Base-by-base conservation (phyloP, 2,797 vertebrate genomes). In the Lepus townsendii region DNA sequence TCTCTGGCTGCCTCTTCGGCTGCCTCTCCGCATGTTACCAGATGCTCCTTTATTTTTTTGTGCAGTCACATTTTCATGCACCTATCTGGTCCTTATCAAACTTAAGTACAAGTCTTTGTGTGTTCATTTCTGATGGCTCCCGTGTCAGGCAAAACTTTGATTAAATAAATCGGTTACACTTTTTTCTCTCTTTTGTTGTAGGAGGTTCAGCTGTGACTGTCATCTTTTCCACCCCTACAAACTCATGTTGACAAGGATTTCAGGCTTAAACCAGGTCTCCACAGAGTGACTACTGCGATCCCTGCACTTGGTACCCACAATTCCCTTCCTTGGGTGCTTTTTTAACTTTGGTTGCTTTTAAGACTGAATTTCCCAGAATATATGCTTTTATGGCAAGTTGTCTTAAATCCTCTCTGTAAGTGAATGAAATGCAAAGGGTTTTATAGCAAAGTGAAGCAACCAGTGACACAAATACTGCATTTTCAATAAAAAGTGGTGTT, bases 341-440 rank as follows among this genome's bases (percentile, higher is more conserved):
- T 63, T 17, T 10, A 47, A 50, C 30, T 83, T 47, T 47, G 42
- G 42, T 47, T 19, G 69, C 57, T 82, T 76, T 88, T 77, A 91
- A 62, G 32, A 89, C 16, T 91, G 71, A 85, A 88, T 22, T 17
- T 79, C 52, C 19, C 63, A 72, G 0, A 69, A 68, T 32, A 62
- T 32, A 7, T 32, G 13, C 57, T 57, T 91, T 60, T 69, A 77
- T 47, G 65, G 62, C 50, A 52, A 80, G 26, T 38, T 10, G 57
- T n/a, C 38, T 86, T 65, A 91, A 62, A 20, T 83, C 22, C 26
- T 93, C 54, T 94, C 35, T 79, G 57, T 68, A 94, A 95, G 75
- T 22, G 32, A 84, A 77, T 76, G 13, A 93, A 93, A 90, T 30
- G 78, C 2, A 85, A 84, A 91, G 24, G 60, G 83, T 83, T 92